Evolutionary conservation across 2,113 vertebrate species (phyloP), one percentile per base, ranked within the genome.

Genomic region (Mirounga angustirostris): DNA sequence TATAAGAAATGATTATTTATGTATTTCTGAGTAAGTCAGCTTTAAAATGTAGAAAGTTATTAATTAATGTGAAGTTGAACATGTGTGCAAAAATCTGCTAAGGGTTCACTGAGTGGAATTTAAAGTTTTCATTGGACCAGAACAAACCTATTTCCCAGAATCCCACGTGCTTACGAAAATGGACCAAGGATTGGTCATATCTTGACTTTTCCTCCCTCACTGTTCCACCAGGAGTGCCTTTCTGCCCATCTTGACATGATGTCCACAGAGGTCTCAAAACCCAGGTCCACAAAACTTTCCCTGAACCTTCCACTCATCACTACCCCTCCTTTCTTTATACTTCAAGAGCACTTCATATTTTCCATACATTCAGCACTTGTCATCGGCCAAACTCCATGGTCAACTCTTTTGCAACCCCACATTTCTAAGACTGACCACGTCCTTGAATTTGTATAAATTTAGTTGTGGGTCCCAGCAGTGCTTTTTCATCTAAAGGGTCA

Each of bases 401-500:
- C 86, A 93, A 74, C 36, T 63, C 22, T 90, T n/a, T 46, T 59
- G 46, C 69, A 54, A 56, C 40, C 30, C 61, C 30, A 69, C 26
- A n/a, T 84, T 92, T 87, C 59, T 97, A 84, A 80, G 74, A 93
- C 52, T 56, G 86, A 87, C 56, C 56, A 19, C 58, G 85, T 92
- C 33, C 85, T 89, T 84, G 56, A 89, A 86, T 89, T 89, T 58
- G 28, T 85, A 43, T 76, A 85, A 46, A 56, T 67, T 67, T 83
- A 63, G 28, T 28, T 93, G 15, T 96, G 50, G 56, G 65, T 81
- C 93, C 71, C 71, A 95, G 71, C 8, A 28, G 67, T 52, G 24
- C 63, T 58, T 89, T 93, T 94, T 86, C 78, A 90, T 46, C 94
- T 26, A 73, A 93, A 83, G n/a, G 63, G 76, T 94, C 90, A 95